Percentiles rank a stretch among this genome's conserved stretches.
These are phyloP conservation scores for Sinocyclocheilus anshuiensis DNA, from an alignment of 2,113 vertebrate genomes.

Conservation along the genomic window DNA sequence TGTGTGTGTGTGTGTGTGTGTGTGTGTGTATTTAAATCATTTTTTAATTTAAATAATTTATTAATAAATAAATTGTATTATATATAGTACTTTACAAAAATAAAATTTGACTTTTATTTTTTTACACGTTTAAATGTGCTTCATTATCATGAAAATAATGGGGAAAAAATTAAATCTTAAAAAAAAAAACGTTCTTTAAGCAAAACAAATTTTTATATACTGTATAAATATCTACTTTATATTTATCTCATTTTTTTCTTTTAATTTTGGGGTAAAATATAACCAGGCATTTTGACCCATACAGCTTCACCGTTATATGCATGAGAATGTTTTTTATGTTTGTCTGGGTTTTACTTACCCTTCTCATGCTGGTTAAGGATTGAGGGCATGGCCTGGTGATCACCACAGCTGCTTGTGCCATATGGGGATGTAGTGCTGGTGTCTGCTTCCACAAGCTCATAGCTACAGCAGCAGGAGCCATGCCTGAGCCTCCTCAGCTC, in stretches of 20 bases:
- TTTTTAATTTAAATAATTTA: no score
- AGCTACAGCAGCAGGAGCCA: constrained; percentile 13
- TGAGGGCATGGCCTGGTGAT: constrained; percentile 68
- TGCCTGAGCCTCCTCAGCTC: constrained; percentile 61
- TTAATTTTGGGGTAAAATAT: constrained; percentile 6
- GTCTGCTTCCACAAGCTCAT: constrained; percentile 58
- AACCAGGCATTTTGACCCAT: not conserved
- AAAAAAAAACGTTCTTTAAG: not conserved
- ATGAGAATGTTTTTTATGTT: constrained; percentile 25
- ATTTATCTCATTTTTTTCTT: not conserved
- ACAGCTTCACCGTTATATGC: not conserved
- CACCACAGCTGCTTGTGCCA: constrained; percentile 76
- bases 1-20: no score
- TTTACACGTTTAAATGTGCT: not conserved
- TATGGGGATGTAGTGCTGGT: constrained; percentile 66
- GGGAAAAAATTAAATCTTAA: no score
- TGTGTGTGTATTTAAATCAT: no score
- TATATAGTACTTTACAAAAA: no score
- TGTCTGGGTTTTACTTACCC: constrained; percentile 50
- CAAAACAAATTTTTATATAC: no score
- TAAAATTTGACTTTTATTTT: no score
- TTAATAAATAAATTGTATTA: no score
- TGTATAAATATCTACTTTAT: no score
- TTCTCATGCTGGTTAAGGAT: constrained; percentile 65
- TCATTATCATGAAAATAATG: not conserved